Evolutionary conservation across 1,140 invertebrate species (phyloP).

Genomic region (Drosophila murphyi): DNA sequence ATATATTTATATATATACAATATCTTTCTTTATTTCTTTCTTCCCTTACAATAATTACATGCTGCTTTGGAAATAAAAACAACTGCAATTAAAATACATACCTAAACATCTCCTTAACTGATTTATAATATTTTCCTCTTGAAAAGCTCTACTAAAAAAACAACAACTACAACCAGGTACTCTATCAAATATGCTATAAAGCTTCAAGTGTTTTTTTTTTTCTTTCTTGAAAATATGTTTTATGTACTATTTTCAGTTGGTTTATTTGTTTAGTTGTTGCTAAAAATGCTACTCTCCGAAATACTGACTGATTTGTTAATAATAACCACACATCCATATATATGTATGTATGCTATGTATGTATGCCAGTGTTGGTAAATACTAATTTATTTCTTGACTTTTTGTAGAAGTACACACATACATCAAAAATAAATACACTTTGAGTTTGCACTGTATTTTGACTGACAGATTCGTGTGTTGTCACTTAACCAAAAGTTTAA

Average conservation of each 20-base stretch:
- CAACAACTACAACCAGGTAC: conserved; percentile 79
- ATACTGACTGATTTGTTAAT: neutral
- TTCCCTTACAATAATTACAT: conserved; percentile 52
- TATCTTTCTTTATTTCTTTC: conserved; percentile 47
- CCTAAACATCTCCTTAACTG: conserved; percentile 24
- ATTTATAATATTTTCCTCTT: conserved; percentile 44
- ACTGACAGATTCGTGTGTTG: conserved; percentile 30
- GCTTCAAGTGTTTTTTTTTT: conserved; percentile 21
- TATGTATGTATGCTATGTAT: conserved; percentile 7
- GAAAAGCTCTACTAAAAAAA: conserved; percentile 81
- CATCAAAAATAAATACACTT: too few species aligned
- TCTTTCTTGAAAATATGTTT: neutral
- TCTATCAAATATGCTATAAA: conserved; percentile 37
- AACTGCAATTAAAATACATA: conserved; percentile 55
- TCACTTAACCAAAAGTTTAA: conserved; percentile 21
- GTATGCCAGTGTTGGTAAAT: conserved; percentile 14
- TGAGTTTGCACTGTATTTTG: neutral
- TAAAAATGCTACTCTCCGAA: neutral
- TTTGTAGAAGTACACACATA: conserved; percentile 15
- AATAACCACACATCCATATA: neutral
- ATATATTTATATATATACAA: conserved; percentile 25
- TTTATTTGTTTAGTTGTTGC: conserved; percentile 19
- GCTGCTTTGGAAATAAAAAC: conserved; percentile 66
- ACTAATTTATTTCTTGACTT: neutral
- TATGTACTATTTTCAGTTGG: conserved; percentile 11